phyloP scores from a whole-genome alignment of 2,797 vertebrate species.

The Allobates femoralis region DNA sequence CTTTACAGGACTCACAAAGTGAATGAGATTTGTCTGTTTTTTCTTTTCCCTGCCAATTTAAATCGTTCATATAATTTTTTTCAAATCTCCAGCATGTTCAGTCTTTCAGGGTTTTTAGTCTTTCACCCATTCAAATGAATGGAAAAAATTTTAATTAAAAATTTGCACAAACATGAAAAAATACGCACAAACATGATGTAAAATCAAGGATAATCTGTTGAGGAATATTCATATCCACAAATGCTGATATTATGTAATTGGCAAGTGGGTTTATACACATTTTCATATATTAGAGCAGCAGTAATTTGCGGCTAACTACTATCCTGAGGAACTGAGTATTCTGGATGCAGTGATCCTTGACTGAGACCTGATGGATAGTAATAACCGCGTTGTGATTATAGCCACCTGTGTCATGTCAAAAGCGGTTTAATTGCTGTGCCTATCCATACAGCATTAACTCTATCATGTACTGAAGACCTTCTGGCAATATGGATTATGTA shows the following conservation, averaged over 20 bases:
- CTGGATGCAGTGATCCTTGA: constrained; percentile 59
- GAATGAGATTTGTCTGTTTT: too few relatives aligned
- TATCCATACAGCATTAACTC: constrained; percentile 49
- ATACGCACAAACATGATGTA: too few relatives aligned
- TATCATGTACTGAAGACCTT: not conserved
- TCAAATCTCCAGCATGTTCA: too few relatives aligned
- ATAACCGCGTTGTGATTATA: constrained; percentile 56
- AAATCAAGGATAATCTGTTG: not conserved
- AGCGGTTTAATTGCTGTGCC: constrained; percentile 41
- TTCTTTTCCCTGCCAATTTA: too few relatives aligned
- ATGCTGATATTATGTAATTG: constrained; percentile 3
- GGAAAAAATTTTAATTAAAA: too few relatives aligned
- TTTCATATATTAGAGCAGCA: not conserved
- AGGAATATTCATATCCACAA: not conserved
- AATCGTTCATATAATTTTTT: too few relatives aligned
- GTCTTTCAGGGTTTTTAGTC: too few relatives aligned
- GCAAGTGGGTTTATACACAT: constrained; percentile 8
- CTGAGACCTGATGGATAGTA: constrained; percentile 53
- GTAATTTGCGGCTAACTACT: constrained; percentile 30
- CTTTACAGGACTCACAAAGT: too few relatives aligned
- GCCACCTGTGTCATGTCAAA: constrained; percentile 61
- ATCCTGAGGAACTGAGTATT: constrained; percentile 51
- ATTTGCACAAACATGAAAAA: too few relatives aligned
- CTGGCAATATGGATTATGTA: constrained; percentile 38
- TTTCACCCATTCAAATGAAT: too few relatives aligned